Evolutionary conservation across 2,113 vertebrate species (phyloP), one percentile per base, ranked within the genome.

Genomic region (Saccopteryx bilineata): DNA sequence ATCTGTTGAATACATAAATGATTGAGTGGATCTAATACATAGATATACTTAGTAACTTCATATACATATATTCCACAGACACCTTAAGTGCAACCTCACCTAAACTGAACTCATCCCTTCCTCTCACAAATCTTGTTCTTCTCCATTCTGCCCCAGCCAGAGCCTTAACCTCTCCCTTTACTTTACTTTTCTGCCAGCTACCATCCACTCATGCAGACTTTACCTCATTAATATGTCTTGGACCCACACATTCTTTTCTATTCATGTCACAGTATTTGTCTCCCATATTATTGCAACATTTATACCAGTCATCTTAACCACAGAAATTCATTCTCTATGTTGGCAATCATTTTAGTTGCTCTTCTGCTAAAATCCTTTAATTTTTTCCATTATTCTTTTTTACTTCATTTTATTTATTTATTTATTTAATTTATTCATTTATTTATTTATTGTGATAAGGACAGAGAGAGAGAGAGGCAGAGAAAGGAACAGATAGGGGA

Each of bases 1-100:
- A 80, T 81, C 14, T 86, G 5, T 48, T 78, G 3, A 69, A 54
- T 72, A 81, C 85, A 86, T 61, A 39, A 82, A 87, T 76, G 31
- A 91, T 39, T n/a, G 8, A 31, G 28, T 69, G 4, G 5, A 17
- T 84, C 15, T 87, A 87, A 80, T 39, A 60, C 46, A 75, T 5
- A 52, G 28, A n/a, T 52, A 14, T 66, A 58, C 50, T 78, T 68
- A 68, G 33, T 10, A 92, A 74, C 68, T 31, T 63, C 60, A 66
- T 69, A 87, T 39, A 24, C 15, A 33, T 63, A 50, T 81, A 9
- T 28, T 60, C 14, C 33, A 75, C 2, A 56, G 46, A 13, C 33
- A 89, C 81, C 17, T 96, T 61, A 88, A 89, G 82, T 78, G 19
- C 56, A 88, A 23, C n/a, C 63, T 81, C 39, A 54, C 23, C 33